phyloP scores from a whole-genome alignment of 2,113 vertebrate genomes.

The Dicerorhinus sumatrensis region DNA sequence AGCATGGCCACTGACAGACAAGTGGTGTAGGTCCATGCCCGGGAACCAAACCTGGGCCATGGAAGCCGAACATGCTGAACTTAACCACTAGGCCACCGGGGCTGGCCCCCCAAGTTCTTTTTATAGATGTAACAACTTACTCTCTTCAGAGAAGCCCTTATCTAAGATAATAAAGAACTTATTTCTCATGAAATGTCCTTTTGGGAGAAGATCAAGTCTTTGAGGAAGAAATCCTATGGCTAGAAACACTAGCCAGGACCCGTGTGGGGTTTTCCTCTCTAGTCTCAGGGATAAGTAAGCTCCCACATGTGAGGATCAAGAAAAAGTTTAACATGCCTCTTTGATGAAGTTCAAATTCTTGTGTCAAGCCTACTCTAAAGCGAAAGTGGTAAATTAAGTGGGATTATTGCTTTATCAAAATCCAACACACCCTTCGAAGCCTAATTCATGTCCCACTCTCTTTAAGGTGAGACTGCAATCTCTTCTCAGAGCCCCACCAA shows the following conservation, averaged over 20 bases:
- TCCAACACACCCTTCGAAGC: not conserved
- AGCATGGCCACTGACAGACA: too few species aligned
- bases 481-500: not conserved
- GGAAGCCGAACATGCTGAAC: too few species aligned
- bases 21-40: too few species aligned
- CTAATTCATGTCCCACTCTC: not conserved
- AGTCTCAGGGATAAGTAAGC: not conserved
- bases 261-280: not conserved
- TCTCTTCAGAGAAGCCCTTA: not conserved
- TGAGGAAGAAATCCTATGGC: not conserved
- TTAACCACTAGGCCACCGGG: too few species aligned
- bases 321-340: not conserved
- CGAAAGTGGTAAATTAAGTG: not conserved
- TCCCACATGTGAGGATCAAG: not conserved
- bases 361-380: not conserved
- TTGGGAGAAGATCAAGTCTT: not conserved
- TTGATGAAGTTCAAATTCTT: not conserved
- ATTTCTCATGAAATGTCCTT: not conserved
- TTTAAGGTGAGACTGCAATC: not conserved
- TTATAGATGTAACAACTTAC: not conserved
- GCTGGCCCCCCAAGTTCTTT: not conserved
- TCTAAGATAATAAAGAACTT: not conserved
- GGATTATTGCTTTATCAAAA: not conserved
- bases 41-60: too few species aligned
- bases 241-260: not conserved